Conservation (phyloP, 2,797 vertebrate species). For the Yasuhikotakia modesta region DNA sequence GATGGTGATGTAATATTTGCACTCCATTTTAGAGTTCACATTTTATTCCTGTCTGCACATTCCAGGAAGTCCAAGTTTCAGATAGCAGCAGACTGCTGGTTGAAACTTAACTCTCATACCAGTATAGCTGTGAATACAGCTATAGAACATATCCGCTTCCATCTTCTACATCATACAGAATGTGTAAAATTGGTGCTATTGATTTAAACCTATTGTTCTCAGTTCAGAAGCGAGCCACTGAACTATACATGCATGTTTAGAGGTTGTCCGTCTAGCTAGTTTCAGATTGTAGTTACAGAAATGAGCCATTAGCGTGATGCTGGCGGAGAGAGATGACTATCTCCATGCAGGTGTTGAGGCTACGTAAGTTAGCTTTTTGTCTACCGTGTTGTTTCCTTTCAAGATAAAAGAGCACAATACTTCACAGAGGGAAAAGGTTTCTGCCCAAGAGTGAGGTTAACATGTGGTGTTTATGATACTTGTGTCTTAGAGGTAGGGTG, state of each 20-base stretch:
- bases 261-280: slow-evolving; percentile 61
- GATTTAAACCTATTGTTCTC: background rate
- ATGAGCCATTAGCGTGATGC: slow-evolving; percentile 73
- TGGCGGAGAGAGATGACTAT: slow-evolving; percentile 77
- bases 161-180: background rate
- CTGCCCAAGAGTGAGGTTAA: background rate
- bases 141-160: slow-evolving; percentile 26
- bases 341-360: slow-evolving; percentile 80
- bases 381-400: slow-evolving; percentile 29
- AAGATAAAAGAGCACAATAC: slow-evolving; percentile 35
- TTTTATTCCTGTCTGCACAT: slow-evolving; percentile 53
- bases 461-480: background rate
- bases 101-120: slow-evolving; percentile 39
- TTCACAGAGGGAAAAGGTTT: background rate
- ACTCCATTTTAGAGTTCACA: slow-evolving; percentile 50
- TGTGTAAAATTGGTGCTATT: too few species aligned
- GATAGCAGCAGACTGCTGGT: slow-evolving; percentile 27
- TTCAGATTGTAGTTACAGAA: slow-evolving; percentile 72
- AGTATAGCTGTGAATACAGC: slow-evolving; percentile 11
- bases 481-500: background rate
- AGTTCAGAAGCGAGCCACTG: background rate
- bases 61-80: slow-evolving; percentile 52
- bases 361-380: slow-evolving; percentile 56
- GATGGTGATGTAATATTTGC: slow-evolving; percentile 39
- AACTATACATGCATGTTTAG: slow-evolving; percentile 39